A percentile compares a stretch with the other conserved stretches of the same genome.
Conservation (phyloP, 1,140 invertebrate species). For the Bombus huntii region DNA sequence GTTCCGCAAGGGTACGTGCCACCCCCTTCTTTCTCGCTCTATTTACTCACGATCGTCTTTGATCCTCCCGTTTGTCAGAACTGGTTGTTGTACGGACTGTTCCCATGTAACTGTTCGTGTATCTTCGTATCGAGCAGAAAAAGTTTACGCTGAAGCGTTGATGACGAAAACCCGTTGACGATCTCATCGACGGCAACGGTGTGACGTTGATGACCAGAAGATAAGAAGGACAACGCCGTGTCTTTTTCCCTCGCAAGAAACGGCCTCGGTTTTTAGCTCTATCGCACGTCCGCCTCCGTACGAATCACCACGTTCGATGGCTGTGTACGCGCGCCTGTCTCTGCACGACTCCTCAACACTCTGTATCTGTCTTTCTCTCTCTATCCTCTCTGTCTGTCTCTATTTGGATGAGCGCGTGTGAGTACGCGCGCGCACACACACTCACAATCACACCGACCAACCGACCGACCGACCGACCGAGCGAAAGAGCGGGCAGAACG, state of each 20-base stretch:
- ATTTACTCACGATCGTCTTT: conserved; percentile 48
- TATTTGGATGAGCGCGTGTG: conserved; percentile 25
- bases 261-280: conserved; percentile 51
- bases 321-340: conserved; percentile 44
- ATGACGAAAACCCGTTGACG: conserved; percentile 24
- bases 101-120: conserved; percentile 31
- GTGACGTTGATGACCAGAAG: background rate
- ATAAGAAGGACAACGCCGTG: conserved; percentile 2
- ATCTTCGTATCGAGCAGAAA: conserved; percentile 6
- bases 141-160: conserved; percentile 33
- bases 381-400: background rate
- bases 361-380: conserved; percentile 25
- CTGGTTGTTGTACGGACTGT: conserved; percentile 4
- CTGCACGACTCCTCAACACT: conserved; percentile 28
- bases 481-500: conserved; percentile 52
- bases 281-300: conserved; percentile 41
- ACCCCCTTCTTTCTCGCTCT: conserved; percentile 36
- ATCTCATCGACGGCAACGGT: conserved; percentile 58
- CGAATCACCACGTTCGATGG: conserved; percentile 50
- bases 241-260: conserved; percentile 28
- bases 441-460: conserved; percentile 16
- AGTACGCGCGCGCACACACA: conserved; percentile 38
- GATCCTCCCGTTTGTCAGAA: conserved; percentile 24
- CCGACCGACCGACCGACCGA: conserved; percentile 31
- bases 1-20: conserved; percentile 32